Percentiles rank a stretch among this genome's conserved stretches.
These are phyloP conservation scores for Cheilinus undulatus DNA, from an alignment of 2,113 vertebrate species.

Conservation along the genomic window DNA sequence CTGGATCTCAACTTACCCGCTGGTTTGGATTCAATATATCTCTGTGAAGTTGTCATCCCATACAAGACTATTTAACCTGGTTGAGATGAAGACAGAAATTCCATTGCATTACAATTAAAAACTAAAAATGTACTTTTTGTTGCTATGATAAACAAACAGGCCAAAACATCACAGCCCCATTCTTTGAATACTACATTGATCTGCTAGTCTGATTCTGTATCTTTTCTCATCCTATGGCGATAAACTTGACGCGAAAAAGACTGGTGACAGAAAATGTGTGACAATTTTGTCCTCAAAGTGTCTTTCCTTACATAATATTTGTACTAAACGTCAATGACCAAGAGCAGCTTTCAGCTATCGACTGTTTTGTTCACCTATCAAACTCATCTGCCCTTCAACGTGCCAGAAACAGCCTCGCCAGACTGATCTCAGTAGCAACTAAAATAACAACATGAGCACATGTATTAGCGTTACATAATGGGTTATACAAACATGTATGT, in stretches of 20 bases:
- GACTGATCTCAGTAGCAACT: slow-evolving; percentile 43
- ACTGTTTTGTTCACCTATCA: slow-evolving; percentile 29
- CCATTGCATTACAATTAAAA: background rate
- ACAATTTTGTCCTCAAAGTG: slow-evolving; percentile 1
- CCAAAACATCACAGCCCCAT: background rate
- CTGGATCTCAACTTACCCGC: slow-evolving; percentile 61
- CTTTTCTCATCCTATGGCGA: no score
- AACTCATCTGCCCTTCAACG: slow-evolving; percentile 34
- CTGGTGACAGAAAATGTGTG: no score
- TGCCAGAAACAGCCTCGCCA: slow-evolving; percentile 17
- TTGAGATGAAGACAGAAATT: background rate
- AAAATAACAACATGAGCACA: slow-evolving; percentile 74
- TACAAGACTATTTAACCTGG: slow-evolving; percentile 49
- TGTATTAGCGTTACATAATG: slow-evolving; percentile 66
- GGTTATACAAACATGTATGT: slow-evolving; percentile 48
- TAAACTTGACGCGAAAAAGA: no score
- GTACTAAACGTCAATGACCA: background rate
- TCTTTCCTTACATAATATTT: background rate
- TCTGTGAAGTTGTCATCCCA: slow-evolving; percentile 82
- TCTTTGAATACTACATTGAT: background rate
- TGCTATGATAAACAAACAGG: background rate
- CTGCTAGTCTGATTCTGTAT: background rate
- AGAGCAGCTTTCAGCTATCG: slow-evolving; percentile 44
- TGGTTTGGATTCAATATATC: slow-evolving; percentile 74
- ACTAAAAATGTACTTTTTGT: background rate